Evolutionary conservation across 1,140 invertebrate genomes (phyloP), one percentile per base, ranked within the genome.

Genomic region (Bathynomus jamesi): DNA sequence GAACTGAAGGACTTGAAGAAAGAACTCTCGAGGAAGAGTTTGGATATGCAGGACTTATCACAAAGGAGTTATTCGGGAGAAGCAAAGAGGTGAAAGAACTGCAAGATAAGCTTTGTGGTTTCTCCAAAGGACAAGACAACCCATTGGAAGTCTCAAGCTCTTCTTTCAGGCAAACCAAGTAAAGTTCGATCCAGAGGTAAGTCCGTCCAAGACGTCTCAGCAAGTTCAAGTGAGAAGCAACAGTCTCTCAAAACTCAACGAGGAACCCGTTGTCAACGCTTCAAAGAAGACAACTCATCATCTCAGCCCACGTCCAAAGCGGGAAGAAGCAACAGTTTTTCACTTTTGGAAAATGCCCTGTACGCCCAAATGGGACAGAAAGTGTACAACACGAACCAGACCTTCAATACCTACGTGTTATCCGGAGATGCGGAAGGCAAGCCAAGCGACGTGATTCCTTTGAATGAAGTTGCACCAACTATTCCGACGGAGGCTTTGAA

Each of bases 81-180:
- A 89, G 89, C 77, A 85, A 86, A 28, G 87, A 89, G 77, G 88
- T 90, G 28, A 88, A 89, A 60, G 87, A 88, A 67, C 79, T 90
- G 3, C 84, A 87, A 61, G 84, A 85, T 69, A 84, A 84, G 65
- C 81, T 85, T 63, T 46, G 32, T 62, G 62, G 29, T 64, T 73
- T 11, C 61, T 67, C 7, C 10, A 61, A 25, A 64, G 69, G 17
- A 31, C 80, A 80, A 65, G n/a, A n/a, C n/a, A 79, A 82, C 4
- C 74, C 80, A 27, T 46, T 77, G 4, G 81, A 83, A 60, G 77
- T 28, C 61, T 63, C 11, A 63, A 11, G 24, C 21, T 25, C 8
- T 11, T 25, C 61, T 1, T 74, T 27, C 61, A 74, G 11, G 53
- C 65, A n/a, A 70, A 60, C 28, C 40, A 53, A 53, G 2, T 53